These are phyloP conservation scores for Hippocampus guttulatus DNA, from an alignment of 2,113 vertebrate species.

Conservation along the genomic window DNA sequence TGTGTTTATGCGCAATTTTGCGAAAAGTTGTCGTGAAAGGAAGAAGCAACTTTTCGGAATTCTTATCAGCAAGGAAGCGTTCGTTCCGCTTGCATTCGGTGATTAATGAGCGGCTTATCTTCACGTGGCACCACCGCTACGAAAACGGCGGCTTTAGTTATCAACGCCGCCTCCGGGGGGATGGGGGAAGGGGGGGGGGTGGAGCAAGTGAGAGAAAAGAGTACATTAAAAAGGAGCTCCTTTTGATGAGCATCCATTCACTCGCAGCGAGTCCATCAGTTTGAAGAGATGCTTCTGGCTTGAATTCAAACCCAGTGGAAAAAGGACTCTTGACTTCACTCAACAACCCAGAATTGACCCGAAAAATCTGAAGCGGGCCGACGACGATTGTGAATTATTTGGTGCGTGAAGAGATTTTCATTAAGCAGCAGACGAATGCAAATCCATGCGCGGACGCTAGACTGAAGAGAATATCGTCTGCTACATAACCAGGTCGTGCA, in stretches of 20 bases:
- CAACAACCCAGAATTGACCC: conserved; percentile 1
- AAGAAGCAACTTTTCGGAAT: conserved; percentile 39
- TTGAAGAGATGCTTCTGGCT: conserved; percentile 20
- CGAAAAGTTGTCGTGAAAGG: conserved; percentile 12
- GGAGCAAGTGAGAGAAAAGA: conserved; percentile 10
- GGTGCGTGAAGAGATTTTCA: conserved; percentile 5
- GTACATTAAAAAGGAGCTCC: conserved; percentile 34
- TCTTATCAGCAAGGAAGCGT: conserved; percentile 51
- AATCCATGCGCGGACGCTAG: conserved; percentile 16
- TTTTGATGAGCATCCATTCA: conserved; percentile 31
- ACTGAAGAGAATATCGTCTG: conserved; percentile 1
- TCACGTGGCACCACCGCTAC: conserved; percentile 27
- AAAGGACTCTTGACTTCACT: conserved; percentile 19
- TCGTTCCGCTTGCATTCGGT: conserved; percentile 54
- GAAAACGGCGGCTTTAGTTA: conserved; percentile 36
- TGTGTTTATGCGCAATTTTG: conserved; percentile 26
- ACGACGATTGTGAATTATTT: conserved; percentile 24
- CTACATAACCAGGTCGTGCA: background rate
- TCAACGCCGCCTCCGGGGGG: conserved; percentile 18
- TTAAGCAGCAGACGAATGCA: background rate
- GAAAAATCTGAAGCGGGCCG: conserved; percentile 7
- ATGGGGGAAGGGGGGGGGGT: background rate
- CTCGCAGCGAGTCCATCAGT: conserved; percentile 13
- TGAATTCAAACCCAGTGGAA: conserved; percentile 13
- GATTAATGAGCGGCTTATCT: conserved; percentile 53